Evolutionary conservation across 1,140 invertebrate genomes (phyloP).

Genomic region (Trachymyrmex cornetzi): DNA sequence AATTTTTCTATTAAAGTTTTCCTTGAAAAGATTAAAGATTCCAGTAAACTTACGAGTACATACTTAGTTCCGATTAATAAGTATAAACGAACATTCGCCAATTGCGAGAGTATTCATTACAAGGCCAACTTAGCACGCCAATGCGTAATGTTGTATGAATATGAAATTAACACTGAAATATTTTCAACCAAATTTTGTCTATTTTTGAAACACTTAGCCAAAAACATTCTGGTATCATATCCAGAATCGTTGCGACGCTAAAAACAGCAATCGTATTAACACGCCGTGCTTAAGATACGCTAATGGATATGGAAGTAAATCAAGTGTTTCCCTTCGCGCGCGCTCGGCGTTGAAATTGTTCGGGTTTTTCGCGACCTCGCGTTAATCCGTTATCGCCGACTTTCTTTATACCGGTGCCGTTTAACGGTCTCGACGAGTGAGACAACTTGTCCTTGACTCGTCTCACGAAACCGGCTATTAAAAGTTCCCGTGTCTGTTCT

Average conservation of each 20-base stretch:
- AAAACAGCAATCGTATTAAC: background rate
- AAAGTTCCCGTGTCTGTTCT: constrained; percentile 61
- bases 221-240: background rate
- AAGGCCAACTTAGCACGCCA: background rate
- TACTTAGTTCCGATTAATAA: background rate
- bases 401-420: constrained; percentile 33
- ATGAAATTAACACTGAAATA: constrained; percentile 1
- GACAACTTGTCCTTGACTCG: constrained; percentile 61
- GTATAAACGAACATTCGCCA: background rate
- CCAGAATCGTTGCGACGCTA: background rate
- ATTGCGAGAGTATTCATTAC: background rate
- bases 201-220: background rate
- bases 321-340: background rate
- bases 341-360: background rate
- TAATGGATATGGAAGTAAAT: constrained; percentile 32
- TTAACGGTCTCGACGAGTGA: constrained; percentile 31
- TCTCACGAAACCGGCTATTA: constrained; percentile 67
- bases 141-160: constrained; percentile 1
- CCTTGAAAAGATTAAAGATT: background rate
- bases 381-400: constrained; percentile 36
- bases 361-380: constrained; percentile 9
- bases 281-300: background rate
- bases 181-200: background rate
- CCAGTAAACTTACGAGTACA: background rate
- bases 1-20: background rate